Percentiles rank a stretch among this genome's conserved stretches.
Evolutionary conservation across 2,113 vertebrate species (phyloP).

Genomic region (Mohoua ochrocephala): DNA sequence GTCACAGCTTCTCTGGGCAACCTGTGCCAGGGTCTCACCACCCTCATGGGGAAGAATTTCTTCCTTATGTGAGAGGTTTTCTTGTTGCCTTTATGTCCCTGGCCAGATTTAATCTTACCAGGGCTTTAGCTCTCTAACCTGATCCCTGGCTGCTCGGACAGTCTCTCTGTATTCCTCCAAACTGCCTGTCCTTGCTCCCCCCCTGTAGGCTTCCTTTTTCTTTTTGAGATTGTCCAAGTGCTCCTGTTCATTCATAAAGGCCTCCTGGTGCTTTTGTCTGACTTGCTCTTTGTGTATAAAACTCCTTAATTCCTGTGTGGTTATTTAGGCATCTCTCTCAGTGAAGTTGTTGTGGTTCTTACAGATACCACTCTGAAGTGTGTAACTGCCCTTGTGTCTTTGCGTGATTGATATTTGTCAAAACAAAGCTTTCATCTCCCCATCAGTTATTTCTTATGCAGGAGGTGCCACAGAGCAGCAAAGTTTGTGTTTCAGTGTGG

Average conservation of each 20-base stretch:
- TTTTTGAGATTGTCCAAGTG: not conserved
- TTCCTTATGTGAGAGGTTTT: not conserved
- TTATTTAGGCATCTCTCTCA: not conserved
- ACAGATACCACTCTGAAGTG: not conserved
- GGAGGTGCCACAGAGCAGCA: not conserved
- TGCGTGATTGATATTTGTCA: not conserved
- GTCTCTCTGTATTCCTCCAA: not conserved
- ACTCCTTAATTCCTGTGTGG: not conserved
- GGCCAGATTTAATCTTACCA: not conserved
- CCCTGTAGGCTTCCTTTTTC: not conserved
- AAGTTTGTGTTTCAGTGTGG: not conserved
- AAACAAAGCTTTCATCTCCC: constrained; percentile 25
- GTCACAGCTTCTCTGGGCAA: not conserved
- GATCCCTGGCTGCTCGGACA: accelerated
- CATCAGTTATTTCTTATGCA: not conserved
- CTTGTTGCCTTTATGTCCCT: not conserved
- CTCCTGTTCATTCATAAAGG: not conserved
- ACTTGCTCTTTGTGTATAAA: not conserved
- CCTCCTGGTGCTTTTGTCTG: not conserved
- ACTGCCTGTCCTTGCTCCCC: not conserved
- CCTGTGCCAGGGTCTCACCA: not conserved
- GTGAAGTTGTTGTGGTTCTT: not conserved
- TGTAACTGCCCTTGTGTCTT: not conserved
- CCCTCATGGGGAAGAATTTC: not conserved
- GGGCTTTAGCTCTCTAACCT: not conserved